Conservation (phyloP, 2,888 invertebrate species). For the Pammene aurita region DNA sequence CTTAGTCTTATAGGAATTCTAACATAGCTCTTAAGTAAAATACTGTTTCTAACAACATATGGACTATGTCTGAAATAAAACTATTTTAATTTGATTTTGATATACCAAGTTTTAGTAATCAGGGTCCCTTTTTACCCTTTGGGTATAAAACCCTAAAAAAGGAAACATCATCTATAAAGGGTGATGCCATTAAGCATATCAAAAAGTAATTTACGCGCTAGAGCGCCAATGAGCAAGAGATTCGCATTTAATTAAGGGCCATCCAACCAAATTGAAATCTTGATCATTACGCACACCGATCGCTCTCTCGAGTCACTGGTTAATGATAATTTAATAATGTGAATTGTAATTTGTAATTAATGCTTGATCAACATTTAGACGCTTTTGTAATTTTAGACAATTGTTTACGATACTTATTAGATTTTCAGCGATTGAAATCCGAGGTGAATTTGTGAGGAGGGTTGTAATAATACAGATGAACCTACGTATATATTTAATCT, state of each 20-base stretch:
- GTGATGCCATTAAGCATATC: neutral
- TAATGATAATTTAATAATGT: slow-evolving; percentile 46
- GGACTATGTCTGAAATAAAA: no score
- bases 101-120: no score
- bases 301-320: slow-evolving; percentile 44
- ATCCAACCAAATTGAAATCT: slow-evolving; percentile 31
- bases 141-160: neutral
- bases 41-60: no score
- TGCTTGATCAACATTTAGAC: slow-evolving; percentile 45
- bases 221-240: slow-evolving; percentile 19
- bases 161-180: neutral
- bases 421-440: neutral
- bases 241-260: slow-evolving; percentile 13
- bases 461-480: no score
- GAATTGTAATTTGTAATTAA: slow-evolving; percentile 62
- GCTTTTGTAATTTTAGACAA: slow-evolving; percentile 36
- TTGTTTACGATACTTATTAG: no score
- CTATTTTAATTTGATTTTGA: no score
- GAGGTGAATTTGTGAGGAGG: neutral
- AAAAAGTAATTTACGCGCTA: slow-evolving; percentile 15
- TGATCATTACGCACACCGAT: slow-evolving; percentile 35
- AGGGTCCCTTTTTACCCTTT: no score
- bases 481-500: neutral
- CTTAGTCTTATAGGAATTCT: no score
- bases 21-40: no score